Base-by-base conservation (phyloP, 2,797 vertebrate species). In the Jordanella pulchra region DNA sequence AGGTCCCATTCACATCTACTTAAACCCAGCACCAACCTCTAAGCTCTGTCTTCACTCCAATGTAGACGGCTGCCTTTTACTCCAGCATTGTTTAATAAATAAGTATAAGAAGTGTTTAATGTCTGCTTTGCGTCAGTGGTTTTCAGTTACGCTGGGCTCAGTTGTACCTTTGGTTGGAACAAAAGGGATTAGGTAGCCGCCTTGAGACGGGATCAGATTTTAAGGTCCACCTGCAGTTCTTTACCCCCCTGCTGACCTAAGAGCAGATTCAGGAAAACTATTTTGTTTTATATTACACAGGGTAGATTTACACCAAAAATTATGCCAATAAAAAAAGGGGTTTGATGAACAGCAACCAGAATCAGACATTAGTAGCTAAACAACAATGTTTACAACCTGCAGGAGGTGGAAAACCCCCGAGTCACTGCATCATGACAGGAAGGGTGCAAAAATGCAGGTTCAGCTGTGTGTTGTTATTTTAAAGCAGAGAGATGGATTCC, bases 381-480 rank as follows among this genome's bases (percentile, higher is more conserved):
- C 5, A 45, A 73, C 65, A 64, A 23, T 92, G 91, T 94, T 94
- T 92, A 91, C 92, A 91, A 86, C 79, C 60, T 76, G 78, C 70
- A 68, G 50, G 78, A 69, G 65, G 28, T 56, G 39, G 64, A 86
- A 89, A 90, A 93, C 65, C 81, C 88, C 92, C 79, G 81, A 93
- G 91, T 94, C 92, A 93, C 88, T 79, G 73, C 53, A 79, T 86
- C 79, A 84, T 77, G 87, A 84, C 77, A 82, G 87, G 87, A 86
- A 91, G 86, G 54, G 81, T 73, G 67, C 35, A 89, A 92, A 63
- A 92, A 74, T 84, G 92, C 92, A 4, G 67, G 84, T 91, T 93
- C 93, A 93, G 93, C 93, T 90, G 87, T 91, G 91, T 79, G 82
- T 78, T 86, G 80, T 83, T 89, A 80, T 87, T 90, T 93, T 88